Conservation (phyloP, 1,140 invertebrate genomes). For the Dendrolimus punctatus region DNA sequence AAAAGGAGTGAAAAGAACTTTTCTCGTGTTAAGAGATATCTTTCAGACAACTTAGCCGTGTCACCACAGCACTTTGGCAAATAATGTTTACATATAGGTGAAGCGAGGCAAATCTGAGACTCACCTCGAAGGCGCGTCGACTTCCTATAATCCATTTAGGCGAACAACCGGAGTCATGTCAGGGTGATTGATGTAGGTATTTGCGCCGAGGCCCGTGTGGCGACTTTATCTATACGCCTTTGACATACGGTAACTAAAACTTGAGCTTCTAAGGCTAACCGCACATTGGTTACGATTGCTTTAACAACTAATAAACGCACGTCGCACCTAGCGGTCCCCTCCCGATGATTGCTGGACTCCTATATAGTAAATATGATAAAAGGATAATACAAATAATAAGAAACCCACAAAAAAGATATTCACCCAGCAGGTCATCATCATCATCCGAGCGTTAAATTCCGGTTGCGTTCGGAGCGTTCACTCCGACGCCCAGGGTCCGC, state of each 20-base stretch:
- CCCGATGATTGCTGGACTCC: too few relatives aligned
- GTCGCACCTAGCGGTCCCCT: too few relatives aligned
- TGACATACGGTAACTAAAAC: constrained; percentile 35
- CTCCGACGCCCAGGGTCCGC: too few relatives aligned
- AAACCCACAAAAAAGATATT: too few relatives aligned
- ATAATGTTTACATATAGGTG: constrained; percentile 49
- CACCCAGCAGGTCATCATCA: too few relatives aligned
- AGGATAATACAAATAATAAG: too few relatives aligned
- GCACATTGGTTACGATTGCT: neutral
- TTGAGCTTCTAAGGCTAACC: constrained; percentile 30
- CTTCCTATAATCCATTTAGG: constrained; percentile 67
- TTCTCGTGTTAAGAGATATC: too few relatives aligned
- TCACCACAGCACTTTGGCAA: constrained; percentile 47
- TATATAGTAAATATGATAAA: too few relatives aligned
- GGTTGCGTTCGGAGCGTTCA: too few relatives aligned
- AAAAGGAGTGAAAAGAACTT: too few relatives aligned
- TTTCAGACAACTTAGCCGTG: constrained; percentile 18
- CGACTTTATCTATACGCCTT: constrained; percentile 47
- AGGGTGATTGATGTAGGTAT: constrained; percentile 60
- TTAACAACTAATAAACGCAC: too few relatives aligned
- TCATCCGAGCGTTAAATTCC: too few relatives aligned
- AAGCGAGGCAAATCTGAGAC: constrained; percentile 51
- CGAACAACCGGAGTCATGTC: constrained; percentile 62
- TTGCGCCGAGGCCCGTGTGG: constrained; percentile 37
- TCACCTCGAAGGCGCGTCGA: constrained; percentile 41